phyloP scores from a whole-genome alignment of 1,140 invertebrate species.

The Zaprionus capensis region DNA sequence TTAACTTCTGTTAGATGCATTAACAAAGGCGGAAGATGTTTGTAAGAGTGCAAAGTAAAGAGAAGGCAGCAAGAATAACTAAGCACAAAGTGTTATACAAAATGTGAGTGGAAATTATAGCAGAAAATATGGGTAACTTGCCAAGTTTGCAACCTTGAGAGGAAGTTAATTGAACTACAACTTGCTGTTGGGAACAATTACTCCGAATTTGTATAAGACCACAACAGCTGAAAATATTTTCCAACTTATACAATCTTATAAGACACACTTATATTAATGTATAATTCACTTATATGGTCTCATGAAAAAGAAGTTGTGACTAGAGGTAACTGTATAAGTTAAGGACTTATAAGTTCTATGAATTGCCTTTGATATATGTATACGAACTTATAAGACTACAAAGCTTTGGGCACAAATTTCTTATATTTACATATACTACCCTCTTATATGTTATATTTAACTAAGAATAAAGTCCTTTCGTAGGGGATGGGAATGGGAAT shows the following conservation, averaged over 20 bases:
- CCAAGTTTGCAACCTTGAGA: not conserved
- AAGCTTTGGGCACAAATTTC: not conserved
- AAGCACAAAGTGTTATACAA: conserved; percentile 34
- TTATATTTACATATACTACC: not conserved
- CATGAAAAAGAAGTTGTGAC: not conserved
- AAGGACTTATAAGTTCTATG: not conserved
- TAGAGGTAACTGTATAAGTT: too few relatives aligned
- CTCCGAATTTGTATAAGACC: not conserved
- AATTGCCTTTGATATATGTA: not conserved
- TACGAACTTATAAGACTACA: not conserved
- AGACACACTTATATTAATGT: too few relatives aligned
- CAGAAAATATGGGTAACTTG: not conserved
- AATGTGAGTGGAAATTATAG: conserved; percentile 14
- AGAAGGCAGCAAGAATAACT: not conserved
- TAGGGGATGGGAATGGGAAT: not conserved
- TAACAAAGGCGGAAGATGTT: not conserved
- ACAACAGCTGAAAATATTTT: not conserved
- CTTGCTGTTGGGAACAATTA: not conserved
- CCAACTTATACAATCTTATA: not conserved
- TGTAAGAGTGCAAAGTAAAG: not conserved
- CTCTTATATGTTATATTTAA: not conserved
- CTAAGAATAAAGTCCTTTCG: not conserved
- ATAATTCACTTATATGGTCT: not conserved
- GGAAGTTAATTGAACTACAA: not conserved
- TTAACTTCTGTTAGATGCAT: not conserved